These are phyloP conservation scores for Darevskia nairensis DNA, from an alignment of 2,797 vertebrate species.

Conservation along the genomic window DNA sequence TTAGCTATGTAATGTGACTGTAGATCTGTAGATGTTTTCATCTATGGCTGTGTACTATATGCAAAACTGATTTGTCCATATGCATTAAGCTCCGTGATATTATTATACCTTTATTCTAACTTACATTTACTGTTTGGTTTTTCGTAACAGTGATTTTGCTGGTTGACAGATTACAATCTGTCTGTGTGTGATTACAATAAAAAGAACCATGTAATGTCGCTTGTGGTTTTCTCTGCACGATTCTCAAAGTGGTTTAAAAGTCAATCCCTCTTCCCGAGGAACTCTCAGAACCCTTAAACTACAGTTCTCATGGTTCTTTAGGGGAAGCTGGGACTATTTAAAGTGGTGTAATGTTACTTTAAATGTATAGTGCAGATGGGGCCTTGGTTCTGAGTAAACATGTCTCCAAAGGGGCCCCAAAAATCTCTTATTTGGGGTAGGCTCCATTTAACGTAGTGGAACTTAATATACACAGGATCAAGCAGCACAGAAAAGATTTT, in stretches of 20 bases:
- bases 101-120: background rate
- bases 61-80: background rate
- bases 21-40: background rate
- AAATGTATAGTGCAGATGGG: too few relatives aligned
- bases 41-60: background rate
- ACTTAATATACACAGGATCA: background rate
- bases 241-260: too few relatives aligned
- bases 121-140: background rate
- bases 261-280: too few relatives aligned
- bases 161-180: too few relatives aligned
- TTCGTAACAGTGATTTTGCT: background rate
- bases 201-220: background rate
- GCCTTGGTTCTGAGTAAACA: background rate
- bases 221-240: background rate
- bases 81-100: background rate
- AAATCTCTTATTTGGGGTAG: too few relatives aligned
- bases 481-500: background rate
- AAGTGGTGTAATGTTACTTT: too few relatives aligned
- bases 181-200: background rate
- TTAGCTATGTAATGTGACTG: background rate
- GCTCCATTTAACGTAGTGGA: background rate
- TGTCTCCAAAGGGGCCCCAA: background rate
- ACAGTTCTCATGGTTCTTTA: too few relatives aligned
- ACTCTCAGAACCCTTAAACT: too few relatives aligned
- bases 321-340: too few relatives aligned